Percentiles rank a stretch among this genome's conserved stretches.
Conservation (phyloP, 2,797 vertebrate species). For the Zenarchopterus dispar region DNA sequence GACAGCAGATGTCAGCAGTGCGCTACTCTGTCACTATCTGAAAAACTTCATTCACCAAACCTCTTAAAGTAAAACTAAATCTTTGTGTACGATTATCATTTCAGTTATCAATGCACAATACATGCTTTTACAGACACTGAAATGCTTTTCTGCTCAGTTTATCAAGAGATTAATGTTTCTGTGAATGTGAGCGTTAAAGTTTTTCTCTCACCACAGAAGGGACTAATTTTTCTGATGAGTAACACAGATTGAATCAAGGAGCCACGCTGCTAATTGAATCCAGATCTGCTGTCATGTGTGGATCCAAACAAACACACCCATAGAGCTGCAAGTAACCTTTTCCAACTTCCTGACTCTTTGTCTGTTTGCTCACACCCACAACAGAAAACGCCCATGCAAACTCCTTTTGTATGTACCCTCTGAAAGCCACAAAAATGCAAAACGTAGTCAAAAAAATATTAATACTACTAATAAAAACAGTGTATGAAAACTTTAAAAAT, state of each 20-base stretch:
- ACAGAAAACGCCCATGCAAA: constrained; percentile 71
- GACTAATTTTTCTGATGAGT: constrained; percentile 41
- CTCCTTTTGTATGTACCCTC: constrained; percentile 11
- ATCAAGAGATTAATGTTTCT: constrained; percentile 24
- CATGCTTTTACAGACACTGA: not conserved
- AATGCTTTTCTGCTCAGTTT: not conserved
- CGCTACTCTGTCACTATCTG: constrained; percentile 26
- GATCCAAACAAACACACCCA: constrained; percentile 77
- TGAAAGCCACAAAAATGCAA: constrained; percentile 13
- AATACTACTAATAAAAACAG: too few relatives aligned
- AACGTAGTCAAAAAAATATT: not conserved
- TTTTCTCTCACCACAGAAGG: constrained; percentile 24
- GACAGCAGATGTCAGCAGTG: constrained; percentile 81
- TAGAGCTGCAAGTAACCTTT: constrained; percentile 56
- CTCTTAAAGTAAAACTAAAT: not conserved
- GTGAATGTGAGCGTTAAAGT: constrained; percentile 6
- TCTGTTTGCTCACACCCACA: constrained; percentile 61
- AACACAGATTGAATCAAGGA: constrained; percentile 46
- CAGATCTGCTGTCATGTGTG: constrained; percentile 69
- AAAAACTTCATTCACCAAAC: not conserved
- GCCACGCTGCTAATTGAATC: constrained; percentile 63
- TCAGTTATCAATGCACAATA: not conserved
- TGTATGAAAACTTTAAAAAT: constrained; percentile 1
- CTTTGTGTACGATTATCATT: not conserved
- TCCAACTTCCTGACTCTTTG: constrained; percentile 69